Base-by-base conservation (phyloP, 2,113 vertebrate species). In the Corythornis vintsioides region DNA sequence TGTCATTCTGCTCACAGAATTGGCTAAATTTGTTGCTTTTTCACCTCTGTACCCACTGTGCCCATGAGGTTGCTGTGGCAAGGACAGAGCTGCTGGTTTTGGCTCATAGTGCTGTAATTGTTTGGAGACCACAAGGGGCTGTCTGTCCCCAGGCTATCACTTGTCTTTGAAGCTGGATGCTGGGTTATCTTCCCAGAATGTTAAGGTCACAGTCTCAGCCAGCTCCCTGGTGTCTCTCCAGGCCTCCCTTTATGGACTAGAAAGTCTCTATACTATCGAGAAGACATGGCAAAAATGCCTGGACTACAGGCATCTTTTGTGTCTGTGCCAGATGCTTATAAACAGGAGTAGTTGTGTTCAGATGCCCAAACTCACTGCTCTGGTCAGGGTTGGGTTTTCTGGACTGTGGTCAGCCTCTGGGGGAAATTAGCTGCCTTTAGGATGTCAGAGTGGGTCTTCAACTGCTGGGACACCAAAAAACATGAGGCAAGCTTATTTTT, bases 311-410 rank as follows among this genome's bases (percentile, higher is more conserved):
- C 25, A 18, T 24, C 26, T 67, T 56, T 56, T 73, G 3, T 73
- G 42, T 40, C 28, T 57, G 47, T 33, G 43, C 9, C 2, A 0
- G 35, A 24, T 56, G 35, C 15, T 63, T 83, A 57, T 57, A 83
- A 83, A 10, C 1, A 1, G 25, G 24, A 47, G 11, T 6, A n/a
- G 35, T 47, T n/a, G n/a, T 4, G 4, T 73, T 48, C 0, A 1
- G 57, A 31, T 64, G 40, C 25, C 35, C 40, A 61, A 61, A 76
- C 17, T 40, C 29, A 13, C n/a, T 11, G 6, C 48, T 47, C 15
- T 0, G 0, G 15, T 25, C 42, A 70, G 56, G 42, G 9, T 45
- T 77, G 78, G 40, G 15, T 63, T 88, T 84, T 82, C 31, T 6
- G 4, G 16, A 5, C 7, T n/a, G 10, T 43, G 56, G 25, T 21